Percentiles rank a stretch among this genome's conserved stretches.
Conservation (phyloP, 37 sponge, comb jelly and placozoan species). For the Aphrocallistes beatrix region DNA sequence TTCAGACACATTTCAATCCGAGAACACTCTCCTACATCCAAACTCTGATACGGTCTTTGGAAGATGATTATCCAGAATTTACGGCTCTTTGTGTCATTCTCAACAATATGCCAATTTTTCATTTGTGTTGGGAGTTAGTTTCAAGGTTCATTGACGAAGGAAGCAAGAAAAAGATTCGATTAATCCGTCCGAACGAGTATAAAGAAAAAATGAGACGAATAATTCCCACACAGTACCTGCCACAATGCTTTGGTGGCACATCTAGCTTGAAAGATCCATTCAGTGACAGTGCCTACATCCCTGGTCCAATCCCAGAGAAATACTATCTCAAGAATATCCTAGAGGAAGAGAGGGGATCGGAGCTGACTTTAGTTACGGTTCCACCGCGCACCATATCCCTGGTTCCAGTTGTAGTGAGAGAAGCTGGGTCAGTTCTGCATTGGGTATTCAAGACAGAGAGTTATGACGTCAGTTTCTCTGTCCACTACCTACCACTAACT, state of each 20-base stretch:
- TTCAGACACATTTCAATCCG: neutral
- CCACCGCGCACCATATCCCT: neutral
- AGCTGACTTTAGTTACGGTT: constrained; percentile 11
- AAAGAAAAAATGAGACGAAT: neutral
- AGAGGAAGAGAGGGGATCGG: neutral
- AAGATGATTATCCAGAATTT: neutral
- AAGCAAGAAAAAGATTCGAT: neutral
- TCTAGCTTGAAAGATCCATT: neutral
- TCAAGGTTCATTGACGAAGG: neutral
- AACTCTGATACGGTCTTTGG: neutral
- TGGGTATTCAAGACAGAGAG: neutral
- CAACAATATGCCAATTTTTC: neutral
- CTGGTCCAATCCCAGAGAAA: too few relatives aligned
- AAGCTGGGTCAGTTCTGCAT: neutral
- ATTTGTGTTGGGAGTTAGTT: neutral
- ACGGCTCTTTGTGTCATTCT: neutral
- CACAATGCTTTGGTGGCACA: constrained; percentile 11
- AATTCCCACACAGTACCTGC: neutral
- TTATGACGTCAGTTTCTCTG: neutral
- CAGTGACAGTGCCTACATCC: too few relatives aligned
- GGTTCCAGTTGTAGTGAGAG: neutral
- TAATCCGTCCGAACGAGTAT: neutral
- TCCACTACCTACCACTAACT: neutral
- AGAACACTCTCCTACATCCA: neutral
- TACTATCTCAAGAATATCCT: constrained; percentile 3